Evolutionary conservation across 2,113 vertebrate species (phyloP).

Genomic region (Uria aalge): DNA sequence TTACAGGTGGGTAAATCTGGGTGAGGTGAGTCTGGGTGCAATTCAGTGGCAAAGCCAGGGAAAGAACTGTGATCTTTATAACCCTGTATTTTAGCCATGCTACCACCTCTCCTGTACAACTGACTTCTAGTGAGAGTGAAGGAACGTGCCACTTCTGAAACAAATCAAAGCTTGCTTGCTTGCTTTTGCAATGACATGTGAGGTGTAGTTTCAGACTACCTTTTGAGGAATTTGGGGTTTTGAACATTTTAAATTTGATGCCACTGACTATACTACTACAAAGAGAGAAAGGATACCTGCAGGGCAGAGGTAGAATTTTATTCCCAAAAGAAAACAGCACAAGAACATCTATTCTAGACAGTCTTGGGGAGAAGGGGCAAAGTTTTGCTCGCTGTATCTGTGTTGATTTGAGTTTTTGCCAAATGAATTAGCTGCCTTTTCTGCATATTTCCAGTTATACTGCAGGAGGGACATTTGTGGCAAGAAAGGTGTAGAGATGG

Average conservation of each 20-base stretch:
- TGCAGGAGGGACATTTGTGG: not conserved
- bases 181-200: not conserved
- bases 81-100: not conserved
- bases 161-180: not conserved
- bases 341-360: not conserved
- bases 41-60: not conserved
- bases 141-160: not conserved
- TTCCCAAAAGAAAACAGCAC: not conserved
- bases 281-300: slow-evolving; percentile 21
- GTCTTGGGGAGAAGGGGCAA: not conserved
- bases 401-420: not conserved
- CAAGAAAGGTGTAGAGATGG: not conserved
- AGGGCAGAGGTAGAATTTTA: slow-evolving; percentile 6
- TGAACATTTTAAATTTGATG: slow-evolving; percentile 33
- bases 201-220: not conserved
- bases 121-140: not conserved
- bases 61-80: not conserved
- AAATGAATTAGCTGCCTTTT: not conserved
- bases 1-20: not conserved
- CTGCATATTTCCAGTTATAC: not conserved
- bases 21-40: not conserved
- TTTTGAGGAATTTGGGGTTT: slow-evolving; percentile 16
- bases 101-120: not conserved
- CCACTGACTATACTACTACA: not conserved
- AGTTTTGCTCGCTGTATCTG: not conserved